Percentiles rank a stretch among this genome's conserved stretches.
phyloP scores from a whole-genome alignment of 1,140 invertebrate species.

The Pemphigus obesinymphae region DNA sequence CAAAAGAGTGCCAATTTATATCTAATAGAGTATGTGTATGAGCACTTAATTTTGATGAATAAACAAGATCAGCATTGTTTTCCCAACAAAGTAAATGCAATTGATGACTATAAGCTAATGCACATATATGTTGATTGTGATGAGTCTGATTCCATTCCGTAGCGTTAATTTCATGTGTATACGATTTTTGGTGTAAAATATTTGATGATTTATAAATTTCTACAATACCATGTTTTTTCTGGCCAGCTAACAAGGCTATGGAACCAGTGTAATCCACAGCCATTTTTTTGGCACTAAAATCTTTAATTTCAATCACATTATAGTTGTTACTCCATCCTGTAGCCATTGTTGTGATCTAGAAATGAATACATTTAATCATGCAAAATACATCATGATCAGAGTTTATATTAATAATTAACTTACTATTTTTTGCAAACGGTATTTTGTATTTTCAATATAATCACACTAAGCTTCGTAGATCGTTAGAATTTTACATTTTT shows the following conservation, averaged over 20 bases:
- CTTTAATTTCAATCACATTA: slow-evolving; percentile 61
- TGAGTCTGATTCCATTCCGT: slow-evolving; percentile 86
- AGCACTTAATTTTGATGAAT: slow-evolving; percentile 68
- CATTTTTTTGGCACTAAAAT: slow-evolving; percentile 82
- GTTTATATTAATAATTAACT: background rate
- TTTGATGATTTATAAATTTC: slow-evolving; percentile 68
- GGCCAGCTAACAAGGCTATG: slow-evolving; percentile 79
- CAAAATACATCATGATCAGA: too few species aligned
- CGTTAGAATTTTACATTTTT: background rate
- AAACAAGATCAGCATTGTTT: slow-evolving; percentile 60
- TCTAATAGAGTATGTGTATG: slow-evolving; percentile 88
- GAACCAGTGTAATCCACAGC: slow-evolving; percentile 79
- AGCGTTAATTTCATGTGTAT: slow-evolving; percentile 88
- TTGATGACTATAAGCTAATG: slow-evolving; percentile 73
- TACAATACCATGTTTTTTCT: slow-evolving; percentile 72
- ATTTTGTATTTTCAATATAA: background rate
- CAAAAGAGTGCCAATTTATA: slow-evolving; percentile 85
- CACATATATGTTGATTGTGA: slow-evolving; percentile 73
- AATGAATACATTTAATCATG: too few species aligned
- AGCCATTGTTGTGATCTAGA: slow-evolving; percentile 51
- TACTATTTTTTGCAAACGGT: background rate
- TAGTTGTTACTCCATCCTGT: slow-evolving; percentile 61
- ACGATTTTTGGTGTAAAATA: slow-evolving; percentile 72
- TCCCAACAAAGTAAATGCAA: slow-evolving; percentile 77
- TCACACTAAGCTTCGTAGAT: background rate